Conservation (phyloP, 2,888 invertebrate genomes). For the Piscicola geometra region DNA sequence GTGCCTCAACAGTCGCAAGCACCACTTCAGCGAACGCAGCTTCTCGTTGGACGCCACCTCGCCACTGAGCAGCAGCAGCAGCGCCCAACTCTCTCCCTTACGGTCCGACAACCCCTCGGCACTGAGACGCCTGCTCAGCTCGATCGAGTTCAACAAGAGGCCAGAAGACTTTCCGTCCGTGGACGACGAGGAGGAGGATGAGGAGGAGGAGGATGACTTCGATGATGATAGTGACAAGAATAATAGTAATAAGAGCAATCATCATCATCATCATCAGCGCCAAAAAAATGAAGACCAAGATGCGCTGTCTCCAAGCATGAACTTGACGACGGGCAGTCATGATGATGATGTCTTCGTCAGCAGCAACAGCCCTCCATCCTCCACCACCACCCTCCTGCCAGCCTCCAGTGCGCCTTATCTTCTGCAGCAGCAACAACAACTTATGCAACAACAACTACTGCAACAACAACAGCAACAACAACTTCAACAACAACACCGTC, state of each 20-base stretch:
- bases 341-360: conserved; percentile 3
- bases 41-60: conserved; percentile 13
- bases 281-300: neutral
- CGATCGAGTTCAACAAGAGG: conserved; percentile 12
- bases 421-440: too few relatives aligned
- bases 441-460: too few relatives aligned
- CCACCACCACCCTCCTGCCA: too few relatives aligned
- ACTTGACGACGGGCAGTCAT: neutral
- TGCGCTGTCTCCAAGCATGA: neutral
- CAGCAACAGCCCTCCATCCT: neutral
- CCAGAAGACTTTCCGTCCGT: neutral
- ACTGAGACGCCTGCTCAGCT: conserved; percentile 24
- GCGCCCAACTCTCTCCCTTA: neutral
- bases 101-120: conserved; percentile 22
- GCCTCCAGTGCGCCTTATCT: too few relatives aligned
- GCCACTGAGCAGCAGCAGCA: neutral
- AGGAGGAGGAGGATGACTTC: conserved; percentile 18
- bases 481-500: neutral
- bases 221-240: conserved; percentile 15
- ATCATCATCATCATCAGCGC: neutral
- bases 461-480: too few relatives aligned
- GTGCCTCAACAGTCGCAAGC: conserved; percentile 29
- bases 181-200: conserved; percentile 25
- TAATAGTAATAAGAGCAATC: neutral
- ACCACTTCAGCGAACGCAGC: conserved; percentile 23